Evolutionary conservation across 1,140 invertebrate species (phyloP).

Genomic region (Alviniconcha marisindica): DNA sequence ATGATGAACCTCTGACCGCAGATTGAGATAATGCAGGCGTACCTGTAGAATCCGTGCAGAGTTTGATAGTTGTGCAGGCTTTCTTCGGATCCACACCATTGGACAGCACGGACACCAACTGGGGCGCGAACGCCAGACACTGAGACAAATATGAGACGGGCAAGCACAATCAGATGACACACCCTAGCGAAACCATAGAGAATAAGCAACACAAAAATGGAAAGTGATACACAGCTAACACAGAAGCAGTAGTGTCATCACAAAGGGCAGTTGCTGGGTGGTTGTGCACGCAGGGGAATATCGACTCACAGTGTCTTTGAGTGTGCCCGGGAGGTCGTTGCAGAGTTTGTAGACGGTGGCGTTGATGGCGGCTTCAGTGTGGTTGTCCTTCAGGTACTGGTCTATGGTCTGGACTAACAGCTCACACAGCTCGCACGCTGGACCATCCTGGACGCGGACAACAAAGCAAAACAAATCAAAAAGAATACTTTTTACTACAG

Average conservation of each 20-base stretch:
- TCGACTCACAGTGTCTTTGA: conserved; percentile 33
- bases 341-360: conserved; percentile 48
- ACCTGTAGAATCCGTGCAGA: background rate
- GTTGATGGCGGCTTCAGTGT: conserved; percentile 43
- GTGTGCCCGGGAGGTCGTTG: conserved; percentile 32
- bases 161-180: too few relatives aligned
- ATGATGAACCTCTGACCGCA: too few relatives aligned
- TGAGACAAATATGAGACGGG: background rate
- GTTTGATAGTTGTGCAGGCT: conserved; percentile 42
- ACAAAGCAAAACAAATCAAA: too few relatives aligned
- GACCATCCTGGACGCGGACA: background rate
- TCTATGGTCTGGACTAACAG: conserved; percentile 41
- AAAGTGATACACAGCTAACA: too few relatives aligned
- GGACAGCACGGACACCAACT: conserved; percentile 33
- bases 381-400: conserved; percentile 40
- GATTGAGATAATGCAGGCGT: too few relatives aligned
- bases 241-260: too few relatives aligned
- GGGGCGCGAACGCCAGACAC: conserved; percentile 41
- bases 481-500: too few relatives aligned
- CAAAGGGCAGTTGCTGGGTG: too few relatives aligned
- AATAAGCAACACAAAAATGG: background rate
- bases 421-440: conserved; percentile 45
- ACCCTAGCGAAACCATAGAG: background rate
- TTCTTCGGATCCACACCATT: conserved; percentile 41
- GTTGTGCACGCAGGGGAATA: background rate